Conservation (phyloP, 2,113 vertebrate species). For the Apteryx owenii region DNA sequence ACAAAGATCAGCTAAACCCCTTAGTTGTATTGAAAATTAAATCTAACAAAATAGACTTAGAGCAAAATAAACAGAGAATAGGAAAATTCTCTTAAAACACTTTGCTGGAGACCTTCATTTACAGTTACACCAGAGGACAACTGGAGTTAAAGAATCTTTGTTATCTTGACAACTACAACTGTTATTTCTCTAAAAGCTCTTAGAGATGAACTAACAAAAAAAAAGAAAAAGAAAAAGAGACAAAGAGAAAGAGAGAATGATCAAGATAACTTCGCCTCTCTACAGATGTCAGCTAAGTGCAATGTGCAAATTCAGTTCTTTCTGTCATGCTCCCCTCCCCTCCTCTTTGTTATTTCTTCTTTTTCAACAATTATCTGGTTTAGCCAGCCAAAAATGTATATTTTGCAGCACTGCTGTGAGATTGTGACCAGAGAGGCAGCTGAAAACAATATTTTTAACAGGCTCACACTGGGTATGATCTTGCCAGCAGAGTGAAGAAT, state of each 20-base stretch:
- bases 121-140: neutral
- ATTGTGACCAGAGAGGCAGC: neutral
- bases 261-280: neutral
- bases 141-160: neutral
- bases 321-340: neutral
- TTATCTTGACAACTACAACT: neutral
- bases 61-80: neutral
- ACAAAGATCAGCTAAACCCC: neutral
- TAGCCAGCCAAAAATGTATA: neutral
- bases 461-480: neutral
- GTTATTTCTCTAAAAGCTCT: neutral
- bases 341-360: neutral
- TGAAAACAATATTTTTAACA: neutral
- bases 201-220: neutral
- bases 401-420: neutral
- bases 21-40: neutral
- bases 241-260: neutral
- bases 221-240: neutral
- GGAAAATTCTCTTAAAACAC: neutral
- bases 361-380: neutral
- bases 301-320: neutral
- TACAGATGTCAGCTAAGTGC: neutral
- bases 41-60: neutral
- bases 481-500: neutral
- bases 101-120: neutral